Base-by-base conservation (phyloP, 2,113 vertebrate genomes). In the Synodontis membranacea region DNA sequence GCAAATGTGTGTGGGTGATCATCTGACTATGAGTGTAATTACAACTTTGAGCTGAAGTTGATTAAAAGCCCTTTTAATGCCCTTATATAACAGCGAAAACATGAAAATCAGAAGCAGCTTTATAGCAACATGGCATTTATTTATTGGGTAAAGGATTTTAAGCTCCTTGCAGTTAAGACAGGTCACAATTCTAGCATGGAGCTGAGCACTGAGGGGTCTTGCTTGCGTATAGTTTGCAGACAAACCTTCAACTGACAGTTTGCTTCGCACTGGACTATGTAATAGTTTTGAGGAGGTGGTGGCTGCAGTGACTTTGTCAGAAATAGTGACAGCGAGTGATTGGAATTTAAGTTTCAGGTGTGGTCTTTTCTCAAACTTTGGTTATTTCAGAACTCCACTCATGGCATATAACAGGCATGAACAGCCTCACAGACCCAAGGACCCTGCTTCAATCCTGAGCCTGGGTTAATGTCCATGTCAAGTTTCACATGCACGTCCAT, bases 21-120 rank as follows among this genome's bases (percentile, higher is more conserved):
- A 84, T 44, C 68, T 84, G 83, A 58, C 52, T 75, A 23, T 84
- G 28, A 58, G 75, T 56, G 0, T 74, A 74, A 84, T 84, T 37
- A 74, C 5, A 56, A 50, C 42, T 39, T 46, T 28, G 0, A 54
- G 46, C 48, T 39, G 5, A 50, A 39, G 34, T 84, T 37, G 34
- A 42, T 84, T 72, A 84, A 25, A 84, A 5, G 48, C 74, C 56
- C 23, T 70, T 84, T 72, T 72, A 70, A 84, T 72, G 37, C 50
- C 1, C n/a, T 72, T 72, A 84, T 54, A 5, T 75, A 84, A 72
- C 7, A 28, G 21, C 54, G 48, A 84, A 84, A 48, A 12, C 12
- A 75, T 75, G 25, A 75, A 75, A 75, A 34, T 46, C 44, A 48
- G 44, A 68, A 50, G 44, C 28, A 83, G 60, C 15, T 31, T 48